Conservation (phyloP, 2,888 invertebrate genomes). For the Monopis laevigella region DNA sequence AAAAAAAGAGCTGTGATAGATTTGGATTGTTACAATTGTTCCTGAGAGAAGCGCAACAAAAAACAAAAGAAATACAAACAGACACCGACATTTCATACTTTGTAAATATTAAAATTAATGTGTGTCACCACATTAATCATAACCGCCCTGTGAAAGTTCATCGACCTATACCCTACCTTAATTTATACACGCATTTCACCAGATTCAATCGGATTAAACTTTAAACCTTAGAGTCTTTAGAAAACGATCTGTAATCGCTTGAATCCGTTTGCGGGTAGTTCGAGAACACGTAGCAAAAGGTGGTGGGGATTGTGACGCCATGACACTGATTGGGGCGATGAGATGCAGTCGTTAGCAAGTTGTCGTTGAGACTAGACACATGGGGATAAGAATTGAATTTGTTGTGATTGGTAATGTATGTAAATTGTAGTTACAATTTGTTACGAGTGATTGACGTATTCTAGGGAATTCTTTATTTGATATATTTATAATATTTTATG, state of each 20-base stretch:
- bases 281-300: neutral
- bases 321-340: constrained; percentile 4
- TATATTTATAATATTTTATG: neutral
- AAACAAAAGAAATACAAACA: neutral
- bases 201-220: neutral
- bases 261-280: neutral
- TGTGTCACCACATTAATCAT: constrained; percentile 8
- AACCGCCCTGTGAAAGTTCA: constrained; percentile 4
- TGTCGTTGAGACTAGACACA: constrained; percentile 1
- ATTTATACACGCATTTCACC: constrained; percentile 4
- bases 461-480: neutral
- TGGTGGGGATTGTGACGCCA: constrained; percentile 6
- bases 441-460: too few species aligned
- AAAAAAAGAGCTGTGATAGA: too few species aligned
- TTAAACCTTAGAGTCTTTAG: neutral
- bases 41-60: too few species aligned
- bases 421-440: constrained; percentile 23
- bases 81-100: constrained; percentile 7
- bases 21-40: too few species aligned
- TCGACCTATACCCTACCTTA: neutral
- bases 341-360: constrained; percentile 2
- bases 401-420: constrained; percentile 38
- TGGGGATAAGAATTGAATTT: constrained; percentile 24
- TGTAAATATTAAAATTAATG: constrained; percentile 10
- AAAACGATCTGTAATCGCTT: neutral